Evolutionary conservation across 2,113 vertebrate genomes (phyloP).

Genomic region (Oxyruncus cristatus): DNA sequence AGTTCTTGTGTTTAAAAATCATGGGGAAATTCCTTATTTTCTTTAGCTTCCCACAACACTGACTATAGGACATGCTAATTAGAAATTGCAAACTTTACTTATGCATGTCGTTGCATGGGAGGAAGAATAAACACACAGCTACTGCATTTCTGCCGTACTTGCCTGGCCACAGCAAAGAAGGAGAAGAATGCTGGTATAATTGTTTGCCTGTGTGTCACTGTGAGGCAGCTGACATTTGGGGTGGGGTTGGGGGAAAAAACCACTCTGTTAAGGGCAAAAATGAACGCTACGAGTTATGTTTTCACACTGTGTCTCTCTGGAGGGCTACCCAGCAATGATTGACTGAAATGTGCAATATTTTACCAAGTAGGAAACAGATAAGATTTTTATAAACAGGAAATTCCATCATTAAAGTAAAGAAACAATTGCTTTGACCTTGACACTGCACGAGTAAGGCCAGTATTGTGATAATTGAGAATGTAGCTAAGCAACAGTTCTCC

Average conservation of each 20-base stretch:
- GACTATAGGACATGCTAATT: neutral
- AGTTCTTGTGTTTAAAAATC: neutral
- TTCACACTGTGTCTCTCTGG: neutral
- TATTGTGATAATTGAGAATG: constrained; percentile 50
- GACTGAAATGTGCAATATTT: constrained; percentile 54
- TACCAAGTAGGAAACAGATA: constrained; percentile 47
- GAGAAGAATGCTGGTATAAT: neutral
- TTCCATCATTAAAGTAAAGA: constrained; percentile 35
- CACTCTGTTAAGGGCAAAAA: neutral
- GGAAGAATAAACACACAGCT: neutral
- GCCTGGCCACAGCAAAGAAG: neutral
- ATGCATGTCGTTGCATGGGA: neutral
- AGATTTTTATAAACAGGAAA: constrained; percentile 57
- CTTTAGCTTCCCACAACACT: neutral
- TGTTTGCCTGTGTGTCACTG: neutral
- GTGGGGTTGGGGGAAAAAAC: neutral
- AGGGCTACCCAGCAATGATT: constrained; percentile 1
- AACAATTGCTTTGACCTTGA: constrained; percentile 67
- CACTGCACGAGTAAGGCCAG: constrained; percentile 22
- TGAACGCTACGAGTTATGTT: neutral
- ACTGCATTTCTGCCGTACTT: neutral
- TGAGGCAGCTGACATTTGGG: neutral
- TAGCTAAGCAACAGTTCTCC: constrained; percentile 60
- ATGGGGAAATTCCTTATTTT: neutral
- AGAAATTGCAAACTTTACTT: neutral